Evolutionary conservation across 2,888 invertebrate species (phyloP), one percentile per base, ranked within the genome.

Genomic region (Mesorhabditis belari): DNA sequence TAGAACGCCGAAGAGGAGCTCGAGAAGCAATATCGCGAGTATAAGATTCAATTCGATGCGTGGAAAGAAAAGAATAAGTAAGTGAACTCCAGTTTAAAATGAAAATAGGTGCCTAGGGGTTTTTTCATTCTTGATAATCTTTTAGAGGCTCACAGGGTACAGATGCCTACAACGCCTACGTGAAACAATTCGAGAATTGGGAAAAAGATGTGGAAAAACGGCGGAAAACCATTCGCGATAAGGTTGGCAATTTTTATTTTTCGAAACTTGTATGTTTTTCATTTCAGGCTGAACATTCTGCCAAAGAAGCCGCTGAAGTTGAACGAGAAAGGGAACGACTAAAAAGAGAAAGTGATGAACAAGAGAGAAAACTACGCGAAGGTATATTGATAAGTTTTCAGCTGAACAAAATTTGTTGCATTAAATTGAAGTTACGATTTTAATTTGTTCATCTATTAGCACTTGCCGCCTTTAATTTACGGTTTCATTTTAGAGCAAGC

Each of bases 51-150:
- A 35, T 80, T 77, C 56, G 78, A 80, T 55, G 60, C 68, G 49
- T 80, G 80, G 80, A 80, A 77, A 55, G 75, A 74, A 59, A 69
- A 65, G 59, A 80, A 80, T 60, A 72, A 69, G 78, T 77, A 27
- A 52, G 61, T 66, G n/a, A n/a, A n/a, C n/a, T n/a, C n/a, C n/a
- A n/a, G n/a, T n/a, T n/a, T n/a, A n/a, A n/a, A n/a, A n/a, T n/a
- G n/a, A n/a, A n/a, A n/a, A n/a, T n/a, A n/a, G n/a, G n/a, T n/a
- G n/a, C n/a, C n/a, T n/a, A n/a, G n/a, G n/a, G n/a, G n/a, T n/a
- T n/a, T n/a, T n/a, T n/a, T n/a, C n/a, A n/a, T n/a, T n/a, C n/a
- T n/a, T n/a, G n/a, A n/a, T n/a, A n/a, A n/a, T n/a, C 25, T 69
- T 71, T 55, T 58, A 78, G 79, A 51, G 59, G 62, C 25, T 72